Percentiles rank a stretch among this genome's conserved stretches.
phyloP scores from a whole-genome alignment of 1,140 invertebrate genomes.

The Zaprionus ghesquierei region DNA sequence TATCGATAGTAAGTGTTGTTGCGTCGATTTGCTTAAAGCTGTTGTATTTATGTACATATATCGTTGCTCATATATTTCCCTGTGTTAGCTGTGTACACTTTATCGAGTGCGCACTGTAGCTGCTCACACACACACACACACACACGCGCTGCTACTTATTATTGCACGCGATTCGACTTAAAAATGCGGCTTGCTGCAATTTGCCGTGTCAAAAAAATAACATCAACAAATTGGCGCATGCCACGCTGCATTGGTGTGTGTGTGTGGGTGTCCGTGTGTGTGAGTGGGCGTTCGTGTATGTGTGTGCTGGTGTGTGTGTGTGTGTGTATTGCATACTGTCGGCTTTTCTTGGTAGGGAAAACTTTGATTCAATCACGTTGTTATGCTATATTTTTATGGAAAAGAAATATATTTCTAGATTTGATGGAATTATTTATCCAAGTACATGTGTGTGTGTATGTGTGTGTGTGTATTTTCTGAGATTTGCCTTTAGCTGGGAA shows the following conservation, averaged over 20 bases:
- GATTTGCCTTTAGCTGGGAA: neutral
- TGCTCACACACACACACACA: neutral
- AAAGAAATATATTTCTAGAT: neutral
- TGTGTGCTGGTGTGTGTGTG: neutral
- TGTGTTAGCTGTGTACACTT: too few species aligned
- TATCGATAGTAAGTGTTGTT: neutral
- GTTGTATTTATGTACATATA: too few species aligned
- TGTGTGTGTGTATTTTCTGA: neutral
- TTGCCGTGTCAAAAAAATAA: slow-evolving; percentile 22
- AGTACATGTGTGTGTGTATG: too few species aligned
- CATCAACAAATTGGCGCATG: slow-evolving; percentile 23
- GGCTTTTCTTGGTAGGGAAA: neutral
- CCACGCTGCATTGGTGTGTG: neutral
- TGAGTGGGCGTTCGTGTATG: neutral
- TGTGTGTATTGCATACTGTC: neutral
- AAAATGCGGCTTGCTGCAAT: slow-evolving; percentile 23
- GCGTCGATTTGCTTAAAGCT: too few species aligned
- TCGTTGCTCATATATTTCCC: neutral
- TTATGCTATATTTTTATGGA: neutral
- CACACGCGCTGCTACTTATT: neutral
- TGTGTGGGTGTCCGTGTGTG: neutral
- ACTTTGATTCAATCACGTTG: neutral
- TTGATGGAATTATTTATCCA: neutral
- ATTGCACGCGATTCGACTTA: neutral
- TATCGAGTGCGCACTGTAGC: neutral